These are phyloP conservation scores for Gasterosteus aculeatus DNA, from an alignment of 2,113 vertebrate genomes.

Conservation along the genomic window DNA sequence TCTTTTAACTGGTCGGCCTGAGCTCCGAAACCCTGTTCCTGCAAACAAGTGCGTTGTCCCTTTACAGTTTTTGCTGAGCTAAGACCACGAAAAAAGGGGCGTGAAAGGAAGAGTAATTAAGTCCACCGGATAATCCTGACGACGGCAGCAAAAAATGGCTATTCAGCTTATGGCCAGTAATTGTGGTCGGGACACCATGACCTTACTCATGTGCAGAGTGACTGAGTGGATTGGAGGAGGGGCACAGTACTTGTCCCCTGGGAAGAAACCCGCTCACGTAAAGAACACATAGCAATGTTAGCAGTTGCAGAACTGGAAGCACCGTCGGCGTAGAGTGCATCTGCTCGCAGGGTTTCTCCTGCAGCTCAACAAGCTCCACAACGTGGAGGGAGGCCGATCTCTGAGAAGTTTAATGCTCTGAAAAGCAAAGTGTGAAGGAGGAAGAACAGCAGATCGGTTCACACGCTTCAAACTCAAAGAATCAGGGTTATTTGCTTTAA, in stretches of 20 bases:
- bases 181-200: slow-evolving; percentile 77
- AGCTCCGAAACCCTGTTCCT: slow-evolving; percentile 29
- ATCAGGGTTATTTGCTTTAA: slow-evolving; percentile 3
- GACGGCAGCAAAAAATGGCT: slow-evolving; percentile 66
- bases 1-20: slow-evolving; percentile 1
- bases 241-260: slow-evolving; percentile 53
- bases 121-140: slow-evolving; percentile 69
- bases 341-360: neutral
- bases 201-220: slow-evolving; percentile 67
- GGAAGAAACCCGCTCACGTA: slow-evolving; percentile 47
- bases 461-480: neutral
- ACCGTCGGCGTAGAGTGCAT: slow-evolving; percentile 1
- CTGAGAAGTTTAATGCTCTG: too few species aligned
- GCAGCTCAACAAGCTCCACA: neutral
- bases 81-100: slow-evolving; percentile 41
- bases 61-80: slow-evolving; percentile 59
- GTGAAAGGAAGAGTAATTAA: slow-evolving; percentile 70
- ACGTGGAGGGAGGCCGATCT: too few species aligned
- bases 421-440: neutral
- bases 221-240: slow-evolving; percentile 66
- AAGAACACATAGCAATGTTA: slow-evolving; percentile 29
- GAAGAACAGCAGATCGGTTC: neutral
- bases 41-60: slow-evolving; percentile 51
- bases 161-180: slow-evolving; percentile 73
- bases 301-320: slow-evolving; percentile 10